phyloP scores from a whole-genome alignment of 2,888 invertebrate genomes.

The Phalangium opilio region DNA sequence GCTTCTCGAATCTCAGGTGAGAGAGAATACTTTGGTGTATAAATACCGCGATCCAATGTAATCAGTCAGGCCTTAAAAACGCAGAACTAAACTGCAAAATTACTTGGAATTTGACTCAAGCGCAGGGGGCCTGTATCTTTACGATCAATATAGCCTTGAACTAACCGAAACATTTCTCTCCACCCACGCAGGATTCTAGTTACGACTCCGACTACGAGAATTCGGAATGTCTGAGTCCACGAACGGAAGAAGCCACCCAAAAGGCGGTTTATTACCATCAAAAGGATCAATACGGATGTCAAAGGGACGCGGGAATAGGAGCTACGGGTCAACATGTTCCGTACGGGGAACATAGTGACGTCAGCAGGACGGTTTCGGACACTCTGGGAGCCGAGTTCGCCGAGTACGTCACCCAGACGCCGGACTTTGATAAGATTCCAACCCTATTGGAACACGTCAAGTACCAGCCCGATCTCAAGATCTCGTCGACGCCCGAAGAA shows the following conservation, averaged over 20 bases:
- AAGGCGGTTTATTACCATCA: slow-evolving; percentile 2
- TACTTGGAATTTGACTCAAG: too few relatives aligned
- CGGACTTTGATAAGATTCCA: neutral
- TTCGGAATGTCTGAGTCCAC: slow-evolving; percentile 36
- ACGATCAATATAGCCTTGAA: too few relatives aligned
- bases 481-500: slow-evolving; percentile 1
- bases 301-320: slow-evolving; percentile 13
- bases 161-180: too few relatives aligned
- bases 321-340: neutral
- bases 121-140: too few relatives aligned
- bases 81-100: too few relatives aligned
- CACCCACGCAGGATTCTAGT: slow-evolving; percentile 49
- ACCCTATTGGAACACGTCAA: neutral
- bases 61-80: too few relatives aligned
- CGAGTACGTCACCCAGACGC: slow-evolving; percentile 46
- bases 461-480: neutral
- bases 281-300: slow-evolving; percentile 3
- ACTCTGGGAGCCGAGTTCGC: slow-evolving; percentile 71
- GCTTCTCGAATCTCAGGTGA: too few relatives aligned
- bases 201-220: slow-evolving; percentile 56
- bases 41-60: too few relatives aligned
- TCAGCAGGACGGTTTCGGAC: slow-evolving; percentile 65
- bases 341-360: slow-evolving; percentile 46
- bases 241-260: slow-evolving; percentile 18
- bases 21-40: too few relatives aligned